Conservation (phyloP, 2,888 invertebrate species). For the Crematogaster levior region DNA sequence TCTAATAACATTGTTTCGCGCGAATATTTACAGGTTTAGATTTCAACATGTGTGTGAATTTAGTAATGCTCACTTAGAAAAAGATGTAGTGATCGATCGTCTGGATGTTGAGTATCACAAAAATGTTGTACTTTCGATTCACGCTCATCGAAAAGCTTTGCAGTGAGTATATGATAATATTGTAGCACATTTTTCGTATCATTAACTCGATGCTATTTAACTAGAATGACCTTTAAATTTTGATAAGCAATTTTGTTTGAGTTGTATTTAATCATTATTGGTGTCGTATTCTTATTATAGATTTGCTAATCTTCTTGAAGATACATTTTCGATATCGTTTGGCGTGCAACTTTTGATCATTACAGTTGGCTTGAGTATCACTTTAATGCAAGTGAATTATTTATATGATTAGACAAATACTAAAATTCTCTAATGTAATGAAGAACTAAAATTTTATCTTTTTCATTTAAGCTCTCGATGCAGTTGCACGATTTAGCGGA, state of each 20-base stretch:
- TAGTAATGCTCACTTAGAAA: neutral
- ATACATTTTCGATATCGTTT: conserved; percentile 11
- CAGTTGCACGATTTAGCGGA: conserved; percentile 30
- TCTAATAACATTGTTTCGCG: neutral
- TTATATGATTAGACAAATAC: neutral
- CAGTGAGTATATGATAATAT: conserved; percentile 32
- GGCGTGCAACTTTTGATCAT: conserved; percentile 33
- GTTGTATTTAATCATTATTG: neutral
- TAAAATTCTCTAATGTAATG: neutral
- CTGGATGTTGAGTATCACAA: neutral
- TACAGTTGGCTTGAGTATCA: conserved; percentile 37
- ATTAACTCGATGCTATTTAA: too few relatives aligned
- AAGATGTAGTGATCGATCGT: neutral
- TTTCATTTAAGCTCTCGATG: neutral
- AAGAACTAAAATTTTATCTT: neutral
- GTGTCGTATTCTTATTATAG: conserved; percentile 7
- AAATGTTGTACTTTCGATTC: neutral
- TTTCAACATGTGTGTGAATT: neutral
- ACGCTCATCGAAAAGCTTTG: conserved; percentile 8
- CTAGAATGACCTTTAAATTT: too few relatives aligned
- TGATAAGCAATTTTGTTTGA: neutral
- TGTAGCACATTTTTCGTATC: neutral
- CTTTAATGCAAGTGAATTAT: conserved; percentile 49
- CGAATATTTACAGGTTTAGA: conserved; percentile 14
- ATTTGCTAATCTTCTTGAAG: conserved; percentile 35